Evolutionary conservation across 2,888 invertebrate genomes (phyloP), one percentile per base, ranked within the genome.

Genomic region (Drosophila macrospina): DNA sequence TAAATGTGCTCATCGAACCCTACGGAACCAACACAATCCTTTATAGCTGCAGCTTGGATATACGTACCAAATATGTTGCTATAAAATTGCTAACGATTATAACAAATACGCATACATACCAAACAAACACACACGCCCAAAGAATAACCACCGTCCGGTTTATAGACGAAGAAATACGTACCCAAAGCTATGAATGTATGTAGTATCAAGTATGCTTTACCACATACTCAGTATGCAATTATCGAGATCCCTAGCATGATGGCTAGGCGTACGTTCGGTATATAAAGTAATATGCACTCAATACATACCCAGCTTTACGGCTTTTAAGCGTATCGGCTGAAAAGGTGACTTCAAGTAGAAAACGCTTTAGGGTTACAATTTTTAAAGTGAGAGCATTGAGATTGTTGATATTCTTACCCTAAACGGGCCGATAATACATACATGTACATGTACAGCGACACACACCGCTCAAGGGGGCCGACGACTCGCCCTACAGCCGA

Each of bases 241-340:
- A 52, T 50, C 61, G 59, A 57, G 44, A 77, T 73, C 68, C 60
- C 78, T 73, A 74, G 57, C 72, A 32, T 67, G n/a, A 54, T 28
- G 56, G 44, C 51, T 59, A 44, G 55, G 34, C 34, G 52, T 70
- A 75, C 64, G 45, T 59, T 59, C 47, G 47, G 48, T 54, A 56
- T 36, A 30, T 34, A 44, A 30, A 26, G 15, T 42, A 13, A 13
- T 54, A 54, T 77, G 65, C 54, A 85, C 86, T 78, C 65, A 69
- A 83, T 83, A 83, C 83, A 74, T 83, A 83, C 83, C 88, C 74
- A 75, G 69, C 70, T 42, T 70, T 59, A 72, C 51, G 73, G 66
- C 48, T 37, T 50, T 66, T 45, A 51, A 59, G 39, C 48, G 48
- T 50, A 59, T 41, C 61, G 75, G 72, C 86, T 79, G 88, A 80